Conservation (phyloP, 2,113 vertebrate species). For the Vidua macroura region DNA sequence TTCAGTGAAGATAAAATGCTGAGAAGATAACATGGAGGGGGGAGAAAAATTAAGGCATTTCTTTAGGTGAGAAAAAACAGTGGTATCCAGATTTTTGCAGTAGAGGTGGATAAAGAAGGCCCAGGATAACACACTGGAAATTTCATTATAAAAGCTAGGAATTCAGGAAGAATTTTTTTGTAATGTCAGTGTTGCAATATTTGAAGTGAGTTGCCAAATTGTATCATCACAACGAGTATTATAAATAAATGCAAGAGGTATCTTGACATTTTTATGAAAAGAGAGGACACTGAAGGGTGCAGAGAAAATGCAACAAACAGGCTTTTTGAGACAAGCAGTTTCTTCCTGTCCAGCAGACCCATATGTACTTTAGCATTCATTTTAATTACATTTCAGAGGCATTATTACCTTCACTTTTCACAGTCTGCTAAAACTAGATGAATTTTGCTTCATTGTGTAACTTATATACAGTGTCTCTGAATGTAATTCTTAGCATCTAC, state of each 20-base stretch:
- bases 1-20: neutral
- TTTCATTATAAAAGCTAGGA: neutral
- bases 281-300: neutral
- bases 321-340: neutral
- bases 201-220: neutral
- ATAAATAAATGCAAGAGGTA: neutral
- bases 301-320: neutral
- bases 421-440: neutral
- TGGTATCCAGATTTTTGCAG: neutral
- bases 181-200: neutral
- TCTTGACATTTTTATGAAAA: neutral
- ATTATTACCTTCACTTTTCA: neutral
- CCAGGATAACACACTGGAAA: neutral
- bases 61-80: neutral
- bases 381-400: neutral
- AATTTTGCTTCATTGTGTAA: neutral
- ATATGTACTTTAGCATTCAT: neutral
- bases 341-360: neutral
- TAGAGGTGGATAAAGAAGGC: neutral
- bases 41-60: neutral
- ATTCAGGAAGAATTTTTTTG: neutral
- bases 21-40: neutral
- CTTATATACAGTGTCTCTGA: neutral
- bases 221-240: neutral
- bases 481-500: neutral